Conservation (phyloP, 2,797 vertebrate genomes). For the Alectoris magna region DNA sequence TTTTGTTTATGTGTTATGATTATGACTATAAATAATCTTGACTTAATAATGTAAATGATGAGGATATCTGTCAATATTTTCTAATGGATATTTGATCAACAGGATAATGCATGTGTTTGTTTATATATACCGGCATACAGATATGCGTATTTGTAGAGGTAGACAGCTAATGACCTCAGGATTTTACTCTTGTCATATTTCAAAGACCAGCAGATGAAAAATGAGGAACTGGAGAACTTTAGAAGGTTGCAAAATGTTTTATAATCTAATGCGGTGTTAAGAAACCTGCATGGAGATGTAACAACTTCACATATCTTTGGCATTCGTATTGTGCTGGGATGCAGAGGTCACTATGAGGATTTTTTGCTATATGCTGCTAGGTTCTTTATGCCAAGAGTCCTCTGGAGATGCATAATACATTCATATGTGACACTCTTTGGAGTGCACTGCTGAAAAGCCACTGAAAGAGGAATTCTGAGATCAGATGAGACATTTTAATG, state of each 20-base stretch:
- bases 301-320: background rate
- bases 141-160: background rate
- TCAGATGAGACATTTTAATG: background rate
- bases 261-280: background rate
- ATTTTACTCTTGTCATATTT: background rate
- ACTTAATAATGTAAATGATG: slow-evolving; percentile 7
- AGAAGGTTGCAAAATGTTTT: background rate
- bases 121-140: background rate
- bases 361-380: background rate
- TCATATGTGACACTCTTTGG: background rate
- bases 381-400: background rate
- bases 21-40: background rate
- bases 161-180: background rate
- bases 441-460: background rate
- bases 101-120: background rate
- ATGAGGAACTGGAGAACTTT: background rate
- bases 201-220: background rate
- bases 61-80: background rate
- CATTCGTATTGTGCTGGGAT: background rate
- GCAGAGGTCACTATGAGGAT: background rate
- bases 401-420: background rate
- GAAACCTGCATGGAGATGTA: background rate
- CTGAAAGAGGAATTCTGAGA: background rate
- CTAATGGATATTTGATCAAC: background rate
- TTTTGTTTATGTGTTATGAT: background rate